Evolutionary conservation across 2,797 vertebrate species (phyloP).

Genomic region (Lepilemur septentrionalis): DNA sequence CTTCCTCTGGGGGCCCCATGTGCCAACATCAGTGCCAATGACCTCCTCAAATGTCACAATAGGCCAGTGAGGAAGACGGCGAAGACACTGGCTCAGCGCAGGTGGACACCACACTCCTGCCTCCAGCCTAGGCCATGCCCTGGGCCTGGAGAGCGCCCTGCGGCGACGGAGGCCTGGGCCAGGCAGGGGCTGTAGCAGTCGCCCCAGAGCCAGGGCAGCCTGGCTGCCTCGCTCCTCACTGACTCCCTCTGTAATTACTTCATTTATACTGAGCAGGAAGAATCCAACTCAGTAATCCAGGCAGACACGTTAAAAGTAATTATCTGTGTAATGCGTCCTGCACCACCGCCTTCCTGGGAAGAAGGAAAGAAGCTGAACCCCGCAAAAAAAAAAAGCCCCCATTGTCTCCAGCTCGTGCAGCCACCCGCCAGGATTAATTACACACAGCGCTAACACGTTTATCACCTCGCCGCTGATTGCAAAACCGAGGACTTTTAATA

Average conservation of each 20-base stretch:
- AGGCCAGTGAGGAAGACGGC: background rate
- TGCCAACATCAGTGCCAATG: background rate
- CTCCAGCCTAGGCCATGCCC: background rate
- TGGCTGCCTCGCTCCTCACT: conserved; percentile 14
- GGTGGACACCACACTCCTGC: background rate
- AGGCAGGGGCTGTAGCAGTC: background rate
- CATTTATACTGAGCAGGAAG: conserved; percentile 51
- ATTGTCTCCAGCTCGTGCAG: conserved; percentile 61
- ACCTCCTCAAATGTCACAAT: background rate
- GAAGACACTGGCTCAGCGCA: background rate
- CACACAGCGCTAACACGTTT: conserved; percentile 22
- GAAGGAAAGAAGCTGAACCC: background rate
- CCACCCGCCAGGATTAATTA: conserved; percentile 66
- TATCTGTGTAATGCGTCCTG: conserved; percentile 62
- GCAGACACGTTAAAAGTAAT: conserved; percentile 68
- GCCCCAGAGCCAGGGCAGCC: background rate
- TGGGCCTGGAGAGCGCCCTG: background rate
- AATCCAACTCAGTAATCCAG: conserved; percentile 62
- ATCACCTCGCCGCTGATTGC: conserved; percentile 52
- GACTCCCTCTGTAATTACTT: conserved; percentile 64
- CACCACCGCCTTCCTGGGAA: conserved; percentile 56
- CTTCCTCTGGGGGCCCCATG: background rate
- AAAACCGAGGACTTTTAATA: conserved; percentile 58
- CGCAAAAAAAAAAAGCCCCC: background rate
- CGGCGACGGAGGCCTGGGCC: background rate